A percentile compares a stretch with the other conserved stretches of the same genome.
Evolutionary conservation across 2,888 invertebrate genomes (phyloP).

Genomic region (Cephus runcator): DNA sequence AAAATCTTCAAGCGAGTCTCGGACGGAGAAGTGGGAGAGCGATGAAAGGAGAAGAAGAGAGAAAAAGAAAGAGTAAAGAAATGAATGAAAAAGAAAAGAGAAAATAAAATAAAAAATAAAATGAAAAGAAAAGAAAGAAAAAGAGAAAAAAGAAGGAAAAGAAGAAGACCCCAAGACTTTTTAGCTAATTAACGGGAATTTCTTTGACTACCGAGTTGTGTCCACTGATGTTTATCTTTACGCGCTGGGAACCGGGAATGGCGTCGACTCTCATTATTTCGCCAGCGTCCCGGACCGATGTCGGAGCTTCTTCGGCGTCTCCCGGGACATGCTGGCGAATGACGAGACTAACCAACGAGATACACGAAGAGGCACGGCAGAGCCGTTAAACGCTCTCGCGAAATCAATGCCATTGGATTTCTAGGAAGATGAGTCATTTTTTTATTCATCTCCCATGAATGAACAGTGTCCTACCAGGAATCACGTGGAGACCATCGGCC

Average conservation of each 20-base stretch:
- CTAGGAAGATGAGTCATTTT: not conserved
- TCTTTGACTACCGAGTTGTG: conserved; percentile 50
- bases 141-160: not conserved
- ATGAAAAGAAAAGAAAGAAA: not conserved
- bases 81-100: conserved; percentile 8
- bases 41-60: conserved; percentile 2
- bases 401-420: not conserved
- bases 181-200: conserved; percentile 59
- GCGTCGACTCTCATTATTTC: conserved; percentile 46
- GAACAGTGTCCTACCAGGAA: not conserved
- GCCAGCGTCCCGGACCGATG: conserved; percentile 24
- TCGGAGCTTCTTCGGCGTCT: not conserved
- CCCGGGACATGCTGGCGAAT: not conserved
- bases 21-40: conserved; percentile 3
- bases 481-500: not conserved
- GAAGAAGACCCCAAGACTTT: conserved; percentile 31
- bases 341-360: not conserved
- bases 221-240: conserved; percentile 19
- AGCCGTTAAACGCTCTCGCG: not conserved
- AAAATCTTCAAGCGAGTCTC: conserved; percentile 1
- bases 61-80: conserved; percentile 17
- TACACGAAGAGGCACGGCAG: not conserved
- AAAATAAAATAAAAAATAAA: conserved; percentile 7
- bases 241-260: conserved; percentile 40
- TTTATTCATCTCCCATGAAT: not conserved